Evolutionary conservation across 2,797 vertebrate genomes (phyloP).

Genomic region (Typhlichthys eigenmanni): DNA sequence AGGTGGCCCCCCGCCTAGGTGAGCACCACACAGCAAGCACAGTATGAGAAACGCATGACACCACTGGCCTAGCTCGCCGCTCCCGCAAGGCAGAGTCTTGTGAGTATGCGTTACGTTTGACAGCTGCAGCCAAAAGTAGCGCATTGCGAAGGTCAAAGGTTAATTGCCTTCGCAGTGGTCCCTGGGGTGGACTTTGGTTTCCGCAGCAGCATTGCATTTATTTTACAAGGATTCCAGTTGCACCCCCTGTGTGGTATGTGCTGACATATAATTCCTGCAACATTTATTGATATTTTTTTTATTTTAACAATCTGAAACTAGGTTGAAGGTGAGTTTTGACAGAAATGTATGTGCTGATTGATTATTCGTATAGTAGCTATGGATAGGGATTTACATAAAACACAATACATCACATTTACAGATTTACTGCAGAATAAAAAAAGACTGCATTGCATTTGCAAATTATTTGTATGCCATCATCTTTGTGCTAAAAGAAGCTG

Average conservation of each 20-base stretch:
- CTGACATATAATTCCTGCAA: no score
- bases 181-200: constrained; percentile 41
- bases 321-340: no score
- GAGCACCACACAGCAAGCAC: constrained; percentile 47
- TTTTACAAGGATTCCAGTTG: constrained; percentile 23
- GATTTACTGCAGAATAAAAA: constrained; percentile 18
- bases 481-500: constrained; percentile 40
- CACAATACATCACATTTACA: constrained; percentile 1
- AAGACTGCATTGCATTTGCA: constrained; percentile 3
- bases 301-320: constrained; percentile 43
- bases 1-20: constrained; percentile 52
- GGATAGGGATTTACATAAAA: background rate
- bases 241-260: background rate
- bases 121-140: constrained; percentile 23
- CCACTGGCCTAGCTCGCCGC: constrained; percentile 38
- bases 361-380: background rate
- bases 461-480: constrained; percentile 29
- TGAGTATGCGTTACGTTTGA: constrained; percentile 45
- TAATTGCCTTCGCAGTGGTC: constrained; percentile 62
- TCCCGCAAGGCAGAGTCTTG: constrained; percentile 52
- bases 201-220: constrained; percentile 40
- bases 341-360: background rate
- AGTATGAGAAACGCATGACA: constrained; percentile 68
- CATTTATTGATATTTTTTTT: constrained; percentile 42
- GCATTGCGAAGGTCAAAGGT: constrained; percentile 50